Evolutionary conservation across 2,797 vertebrate genomes (phyloP), one percentile per base, ranked within the genome.

Genomic region (Discoglossus pictus): DNA sequence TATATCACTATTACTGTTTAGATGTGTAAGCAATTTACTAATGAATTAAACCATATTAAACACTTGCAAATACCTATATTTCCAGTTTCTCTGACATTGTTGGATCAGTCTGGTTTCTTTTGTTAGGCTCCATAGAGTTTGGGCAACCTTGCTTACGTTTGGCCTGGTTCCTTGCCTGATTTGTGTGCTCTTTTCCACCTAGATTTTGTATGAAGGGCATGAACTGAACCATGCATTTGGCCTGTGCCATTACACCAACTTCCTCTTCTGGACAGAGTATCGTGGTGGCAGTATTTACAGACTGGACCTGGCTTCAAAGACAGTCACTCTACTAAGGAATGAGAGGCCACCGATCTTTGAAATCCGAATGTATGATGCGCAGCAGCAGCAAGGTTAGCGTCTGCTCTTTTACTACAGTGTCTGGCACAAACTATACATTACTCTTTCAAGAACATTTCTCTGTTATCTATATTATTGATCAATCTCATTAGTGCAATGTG

Each of bases 201-300:
- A 99, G 97, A 86, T 92, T 2, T 92, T 99, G 50, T 99, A 98
- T 0, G 94, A 98, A 74, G 95, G 97, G 1, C 90, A 87, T 0
- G 96, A 98, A 75, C 82, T 99, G 78, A 99, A 91, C 73, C 96
- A 99, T 0, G 95, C 96, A 66, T 99, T 98, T 0, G 96, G 96
- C 46, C 85, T 99, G 18, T 97, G 95, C 85, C 96, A 99, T 80
- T 96, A 99, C 46, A 92, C 92, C 78, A 91, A 89, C 74, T 97
- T 93, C 77, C 86, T 99, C 44, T 99, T 99, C 86, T 99, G 96
- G 96, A 99, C 95, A 0, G 96, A 99, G 80, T 99, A 99, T 76
- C 91, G 96, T 23, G 96, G 94, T 0, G 96, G 97, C 54, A 94
- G 92, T 77, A 97, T 99, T 78, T 99, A 92, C 84, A 93, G 95